Percentiles rank a stretch among this genome's conserved stretches.
These are phyloP conservation scores for Odocoileus virginianus DNA, from an alignment of 2,113 vertebrate species.

Conservation along the genomic window DNA sequence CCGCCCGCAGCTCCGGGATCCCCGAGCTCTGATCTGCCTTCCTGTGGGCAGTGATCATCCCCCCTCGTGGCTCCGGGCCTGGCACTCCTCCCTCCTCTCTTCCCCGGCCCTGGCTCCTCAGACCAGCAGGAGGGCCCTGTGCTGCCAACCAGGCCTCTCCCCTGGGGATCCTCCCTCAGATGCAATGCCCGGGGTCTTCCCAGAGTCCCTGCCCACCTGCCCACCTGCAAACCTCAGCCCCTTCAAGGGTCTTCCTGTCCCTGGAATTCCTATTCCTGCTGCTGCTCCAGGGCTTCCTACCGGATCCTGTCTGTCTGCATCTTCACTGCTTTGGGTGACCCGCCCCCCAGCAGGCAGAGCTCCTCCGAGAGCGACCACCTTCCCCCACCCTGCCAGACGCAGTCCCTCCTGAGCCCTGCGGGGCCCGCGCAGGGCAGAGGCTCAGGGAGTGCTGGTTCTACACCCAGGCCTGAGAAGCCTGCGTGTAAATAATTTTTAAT, in stretches of 20 bases:
- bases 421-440: accelerated
- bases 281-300: background rate
- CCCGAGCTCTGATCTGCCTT: background rate
- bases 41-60: background rate
- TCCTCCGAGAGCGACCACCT: accelerated
- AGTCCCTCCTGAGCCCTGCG: accelerated
- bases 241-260: background rate
- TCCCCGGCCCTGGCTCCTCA: background rate
- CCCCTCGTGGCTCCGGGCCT: accelerated
- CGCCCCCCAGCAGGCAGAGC: background rate
- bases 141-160: background rate
- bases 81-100: background rate
- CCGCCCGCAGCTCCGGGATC: accelerated
- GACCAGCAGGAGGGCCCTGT: background rate
- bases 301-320: too few species aligned
- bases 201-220: background rate
- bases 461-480: accelerated
- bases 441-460: accelerated
- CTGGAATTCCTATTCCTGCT: background rate
- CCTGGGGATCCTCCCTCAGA: accelerated
- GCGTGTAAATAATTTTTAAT: background rate
- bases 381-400: background rate
- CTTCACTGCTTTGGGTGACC: background rate
- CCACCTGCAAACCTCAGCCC: background rate
- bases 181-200: accelerated